Conservation (phyloP, 2,797 vertebrate species). For the Schizopygopsis malacanthus region DNA sequence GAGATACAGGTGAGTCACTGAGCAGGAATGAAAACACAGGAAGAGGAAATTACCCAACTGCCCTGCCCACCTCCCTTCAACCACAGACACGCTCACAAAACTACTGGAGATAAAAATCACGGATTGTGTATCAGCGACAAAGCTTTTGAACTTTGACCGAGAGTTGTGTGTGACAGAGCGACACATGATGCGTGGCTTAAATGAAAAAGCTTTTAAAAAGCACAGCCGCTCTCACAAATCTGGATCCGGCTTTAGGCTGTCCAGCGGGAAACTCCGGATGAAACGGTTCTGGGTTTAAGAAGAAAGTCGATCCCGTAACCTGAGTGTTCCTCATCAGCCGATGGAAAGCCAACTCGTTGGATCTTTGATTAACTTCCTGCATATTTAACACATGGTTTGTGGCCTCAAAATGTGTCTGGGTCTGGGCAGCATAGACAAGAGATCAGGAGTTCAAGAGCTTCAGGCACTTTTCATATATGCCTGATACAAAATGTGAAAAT, state of each 20-base stretch:
- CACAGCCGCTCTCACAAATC: background rate
- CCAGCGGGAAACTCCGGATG: background rate
- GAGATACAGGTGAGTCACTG: conserved; percentile 67
- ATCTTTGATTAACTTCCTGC: conserved; percentile 71
- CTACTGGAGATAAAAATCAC: conserved; percentile 43
- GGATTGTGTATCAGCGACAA: conserved; percentile 22
- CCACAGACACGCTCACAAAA: conserved; percentile 42
- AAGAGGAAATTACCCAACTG: conserved; percentile 60
- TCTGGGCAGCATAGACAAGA: conserved; percentile 18
- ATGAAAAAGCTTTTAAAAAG: conserved; percentile 4
- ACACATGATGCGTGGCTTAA: background rate
- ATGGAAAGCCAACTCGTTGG: conserved; percentile 65
- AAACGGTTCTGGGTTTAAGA: conserved; percentile 34
- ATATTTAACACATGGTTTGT: conserved; percentile 72
- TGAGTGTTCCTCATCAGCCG: conserved; percentile 61
- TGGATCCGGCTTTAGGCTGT: conserved; percentile 10
- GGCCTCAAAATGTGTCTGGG: conserved; percentile 55
- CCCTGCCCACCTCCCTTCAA: background rate
- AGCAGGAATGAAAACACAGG: conserved; percentile 66
- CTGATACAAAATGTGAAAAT: background rate
- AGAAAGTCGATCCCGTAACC: conserved; percentile 65
- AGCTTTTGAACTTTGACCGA: conserved; percentile 25
- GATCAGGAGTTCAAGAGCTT: conserved; percentile 21
- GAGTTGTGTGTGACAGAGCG: background rate
- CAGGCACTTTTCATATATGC: conserved; percentile 10